Evolutionary conservation across 1,140 invertebrate species (phyloP), one percentile per base, ranked within the genome.

Genomic region (Drosophila ananassae): DNA sequence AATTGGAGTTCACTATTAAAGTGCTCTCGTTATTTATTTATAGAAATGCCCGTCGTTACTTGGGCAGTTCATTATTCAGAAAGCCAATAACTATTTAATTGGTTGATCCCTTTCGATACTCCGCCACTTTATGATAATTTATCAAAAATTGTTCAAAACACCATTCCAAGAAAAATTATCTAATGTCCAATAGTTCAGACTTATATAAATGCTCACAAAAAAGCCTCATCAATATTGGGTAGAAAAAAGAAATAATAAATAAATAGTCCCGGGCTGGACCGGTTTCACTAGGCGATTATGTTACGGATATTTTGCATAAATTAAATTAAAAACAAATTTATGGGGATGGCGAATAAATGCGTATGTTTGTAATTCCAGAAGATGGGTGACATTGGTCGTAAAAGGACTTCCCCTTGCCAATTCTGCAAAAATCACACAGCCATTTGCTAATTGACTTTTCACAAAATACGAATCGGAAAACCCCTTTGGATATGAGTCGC

Each of bases 1-100:
- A 30, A 50, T 74, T 24, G 17, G 24, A 72, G 73, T 85, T 73
- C 34, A 77, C 80, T 85, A 79, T 63, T 56, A 22, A 24, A 46
- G 41, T 10, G 2, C 3, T 13, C 12, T 21, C 4, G 13, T 21
- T 67, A 64, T 53, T 64, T 67, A 64, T 34, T 34, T 13, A 56
- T 44, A 5, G 22, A 25, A 54, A 17, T n/a, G 30, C 9, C 7
- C 58, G 28, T 8, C 41, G 17, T 2, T 3, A 2, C 22, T 50
- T 51, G 24, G 57, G 17, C 47, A 25, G 32, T 10, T 17, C 34
- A 59, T 58, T 59, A 59, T 50, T n/a, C 39, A 56, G 4, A 30
- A 10, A 44, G 9, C 44, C 8, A 4, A 6, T 10, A 46, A 44
- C 39, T 28, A 30, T 28, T 30, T 37, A 37, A 37, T 37, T 37